A percentile compares a stretch with the other conserved stretches of the same genome.
Evolutionary conservation across 2,113 vertebrate species (phyloP).

Genomic region (Datnioides undecimradiatus): DNA sequence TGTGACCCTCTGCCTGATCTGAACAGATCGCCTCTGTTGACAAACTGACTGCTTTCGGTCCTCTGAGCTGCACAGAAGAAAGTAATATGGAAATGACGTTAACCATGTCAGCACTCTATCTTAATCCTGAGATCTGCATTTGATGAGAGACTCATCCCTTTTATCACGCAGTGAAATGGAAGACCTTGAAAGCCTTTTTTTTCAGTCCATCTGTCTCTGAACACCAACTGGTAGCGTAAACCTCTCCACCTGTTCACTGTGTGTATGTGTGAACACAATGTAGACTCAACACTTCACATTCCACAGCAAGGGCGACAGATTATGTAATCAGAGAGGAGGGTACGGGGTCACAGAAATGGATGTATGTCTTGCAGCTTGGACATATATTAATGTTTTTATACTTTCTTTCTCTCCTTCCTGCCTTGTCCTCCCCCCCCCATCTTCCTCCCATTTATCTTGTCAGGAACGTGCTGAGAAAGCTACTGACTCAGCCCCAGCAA

Average conservation of each 20-base stretch:
- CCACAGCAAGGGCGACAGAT: conserved; percentile 58
- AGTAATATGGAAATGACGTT: neutral
- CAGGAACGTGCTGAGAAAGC: conserved; percentile 96
- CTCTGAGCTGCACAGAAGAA: neutral
- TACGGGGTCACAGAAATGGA: conserved; percentile 32
- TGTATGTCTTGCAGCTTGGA: conserved; percentile 5
- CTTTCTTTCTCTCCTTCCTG: conserved; percentile 8
- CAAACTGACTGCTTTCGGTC: neutral
- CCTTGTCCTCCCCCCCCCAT: neutral
- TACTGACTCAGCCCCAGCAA: conserved; percentile 95
- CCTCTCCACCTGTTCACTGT: conserved; percentile 70
- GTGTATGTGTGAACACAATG: conserved; percentile 58
- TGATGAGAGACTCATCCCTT: conserved; percentile 20
- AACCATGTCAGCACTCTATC: neutral
- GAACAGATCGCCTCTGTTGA: conserved; percentile 2
- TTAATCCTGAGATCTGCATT: neutral
- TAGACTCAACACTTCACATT: conserved; percentile 76
- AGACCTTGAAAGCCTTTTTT: conserved; percentile 4
- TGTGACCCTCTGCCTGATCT: rapidly evolving
- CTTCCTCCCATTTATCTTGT: conserved; percentile 29
- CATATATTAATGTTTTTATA: conserved; percentile 12
- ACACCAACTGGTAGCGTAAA: conserved; percentile 53
- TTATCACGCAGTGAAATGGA: neutral
- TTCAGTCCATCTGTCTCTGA: conserved; percentile 56
- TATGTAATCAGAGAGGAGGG: conserved; percentile 56